phyloP scores from a whole-genome alignment of 2,797 vertebrate species.

The Sitta carolinensis region DNA sequence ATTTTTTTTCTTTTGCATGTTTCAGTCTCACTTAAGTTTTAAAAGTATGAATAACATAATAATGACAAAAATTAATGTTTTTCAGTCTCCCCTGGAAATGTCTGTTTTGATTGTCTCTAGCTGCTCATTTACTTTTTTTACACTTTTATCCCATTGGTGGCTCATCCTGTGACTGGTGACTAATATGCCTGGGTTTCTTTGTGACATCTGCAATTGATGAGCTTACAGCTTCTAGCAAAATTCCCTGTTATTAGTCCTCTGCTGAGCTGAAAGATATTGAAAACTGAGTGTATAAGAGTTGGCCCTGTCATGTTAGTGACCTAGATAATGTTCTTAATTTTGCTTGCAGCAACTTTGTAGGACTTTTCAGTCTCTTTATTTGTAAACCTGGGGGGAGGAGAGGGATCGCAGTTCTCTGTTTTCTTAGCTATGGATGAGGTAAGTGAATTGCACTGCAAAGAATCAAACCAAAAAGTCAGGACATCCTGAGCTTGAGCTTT shows the following conservation, averaged over 20 bases:
- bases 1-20: not conserved
- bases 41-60: not conserved
- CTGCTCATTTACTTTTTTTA: not conserved
- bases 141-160: not conserved
- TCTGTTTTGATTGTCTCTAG: not conserved
- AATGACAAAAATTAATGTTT: conserved; percentile 5
- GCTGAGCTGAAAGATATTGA: not conserved
- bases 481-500: not conserved
- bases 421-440: not conserved
- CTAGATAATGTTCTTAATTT: not conserved
- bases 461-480: not conserved
- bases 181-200: not conserved
- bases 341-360: not conserved
- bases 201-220: conserved; percentile 22
- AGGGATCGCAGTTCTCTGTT: not conserved
- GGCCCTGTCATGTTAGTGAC: not conserved
- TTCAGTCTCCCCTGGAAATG: not conserved
- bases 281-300: not conserved
- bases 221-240: conserved; percentile 2
- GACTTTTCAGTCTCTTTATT: not conserved
- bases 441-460: not conserved
- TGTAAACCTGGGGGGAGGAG: not conserved
- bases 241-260: not conserved
- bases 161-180: conserved; percentile 36
- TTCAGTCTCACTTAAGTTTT: not conserved